phyloP scores from a whole-genome alignment of 2,797 vertebrate species.

The Urosaurus nigricauda region DNA sequence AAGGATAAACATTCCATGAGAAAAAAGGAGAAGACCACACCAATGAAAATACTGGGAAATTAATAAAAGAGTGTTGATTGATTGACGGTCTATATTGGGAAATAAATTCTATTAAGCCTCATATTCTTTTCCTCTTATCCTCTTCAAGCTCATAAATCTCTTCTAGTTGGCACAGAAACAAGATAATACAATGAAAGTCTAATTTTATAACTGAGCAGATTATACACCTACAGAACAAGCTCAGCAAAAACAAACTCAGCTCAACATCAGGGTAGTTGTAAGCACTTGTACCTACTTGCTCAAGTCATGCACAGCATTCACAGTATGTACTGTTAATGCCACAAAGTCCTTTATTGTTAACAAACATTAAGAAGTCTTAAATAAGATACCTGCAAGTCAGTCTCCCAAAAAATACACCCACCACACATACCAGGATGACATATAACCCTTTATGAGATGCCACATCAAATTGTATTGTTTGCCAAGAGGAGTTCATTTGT shows the following conservation, averaged over 20 bases:
- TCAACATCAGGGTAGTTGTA: not conserved
- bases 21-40: not conserved
- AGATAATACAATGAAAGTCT: not conserved
- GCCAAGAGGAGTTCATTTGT: conserved; percentile 40
- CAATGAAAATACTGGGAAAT: not conserved
- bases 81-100: not conserved
- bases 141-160: not conserved
- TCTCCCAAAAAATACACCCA: conserved; percentile 40
- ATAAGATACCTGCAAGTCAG: conserved; percentile 42
- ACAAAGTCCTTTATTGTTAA: not conserved
- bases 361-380: conserved; percentile 14
- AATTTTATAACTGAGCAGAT: not conserved
- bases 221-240: conserved; percentile 11
- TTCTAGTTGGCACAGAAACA: conserved; percentile 17
- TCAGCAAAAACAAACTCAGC: not conserved
- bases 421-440: conserved; percentile 38
- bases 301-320: conserved; percentile 2
- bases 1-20: not conserved
- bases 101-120: not conserved
- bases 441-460: conserved; percentile 51
- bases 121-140: not conserved
- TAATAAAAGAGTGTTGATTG: not conserved
- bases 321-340: not conserved
- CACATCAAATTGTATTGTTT: conserved; percentile 55
- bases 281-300: conserved; percentile 27